Base-by-base conservation (phyloP, 2,888 invertebrate genomes). In the Pachydiplax longipennis region DNA sequence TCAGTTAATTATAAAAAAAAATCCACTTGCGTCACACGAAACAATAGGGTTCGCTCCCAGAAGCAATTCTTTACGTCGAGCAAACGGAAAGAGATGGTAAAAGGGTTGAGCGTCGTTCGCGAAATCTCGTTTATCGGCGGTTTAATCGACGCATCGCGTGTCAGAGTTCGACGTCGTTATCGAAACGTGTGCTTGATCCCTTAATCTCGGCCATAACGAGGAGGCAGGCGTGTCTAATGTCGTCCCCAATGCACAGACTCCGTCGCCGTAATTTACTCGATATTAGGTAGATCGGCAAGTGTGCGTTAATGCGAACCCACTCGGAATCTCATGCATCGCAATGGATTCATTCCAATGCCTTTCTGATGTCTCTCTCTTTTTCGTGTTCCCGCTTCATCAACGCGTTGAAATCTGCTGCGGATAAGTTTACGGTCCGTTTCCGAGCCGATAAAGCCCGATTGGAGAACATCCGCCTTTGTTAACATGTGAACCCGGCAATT, bases 141-240 rank as follows among this genome's bases (percentile, higher is more conserved):
- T 61, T 37, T 61, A 87, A 87, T 87, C 87, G 87, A 61, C 65
- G 25, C 87, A 61, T 87, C 87, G 65, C 87, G 87, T 87, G 87
- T 61, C 61, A 61, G 22, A 12, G 61, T 58, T 35, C 35, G 61
- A 37, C 35, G 61, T 87, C 65, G 87, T 65, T 87, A 87, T 87
- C 87, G 61, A 87, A 58, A 61, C 61, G 37, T 37, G 61, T 37
- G 35, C 58, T 37, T 37, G 61, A 87, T 87, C 87, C 87, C 87
- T 87, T 87, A 65, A 87, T 87, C 87, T 40, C 22, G 35, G 31
- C 6, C 18, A 83, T 83, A 83, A 83, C 58, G 83, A 83, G 83
- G 22, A 31, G 61, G 87, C 48, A 65, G 40, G 37, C 25, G n/a
- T 58, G 35, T 53, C 53, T 61, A n/a, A 53, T 87, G 35, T 35